Evolutionary conservation across 2,888 invertebrate species (phyloP), one percentile per base, ranked within the genome.

Genomic region (Pteria penguin): DNA sequence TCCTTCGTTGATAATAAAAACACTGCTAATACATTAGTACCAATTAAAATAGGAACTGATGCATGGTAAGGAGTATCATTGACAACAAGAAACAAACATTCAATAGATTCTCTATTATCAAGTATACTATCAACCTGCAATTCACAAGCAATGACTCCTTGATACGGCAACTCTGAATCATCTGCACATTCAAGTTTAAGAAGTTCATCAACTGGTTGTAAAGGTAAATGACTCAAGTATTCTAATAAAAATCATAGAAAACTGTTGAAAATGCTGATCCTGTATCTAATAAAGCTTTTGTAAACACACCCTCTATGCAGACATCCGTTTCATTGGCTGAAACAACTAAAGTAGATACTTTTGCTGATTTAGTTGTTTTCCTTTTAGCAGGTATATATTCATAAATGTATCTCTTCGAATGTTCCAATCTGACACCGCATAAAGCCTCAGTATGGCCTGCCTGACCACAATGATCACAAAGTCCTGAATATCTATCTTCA

Each of bases 11-110:
- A n/a, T n/a, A n/a, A n/a, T n/a, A n/a, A n/a, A 2, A 45, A 22
- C 27, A 33, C 4, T 26, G 58, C n/a, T 32, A 67, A 33, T 27
- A 70, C 29, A 58, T 72, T 65, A 26, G n/a, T n/a, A n/a, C n/a
- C n/a, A n/a, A n/a, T n/a, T n/a, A n/a, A n/a, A n/a, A n/a, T n/a
- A n/a, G n/a, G n/a, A n/a, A n/a, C n/a, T n/a, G n/a, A n/a, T n/a
- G n/a, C n/a, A n/a, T n/a, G n/a, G n/a, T n/a, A n/a, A n/a, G n/a
- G n/a, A n/a, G n/a, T n/a, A n/a, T n/a, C n/a, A n/a, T n/a, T n/a
- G n/a, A n/a, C n/a, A n/a, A n/a, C n/a, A n/a, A n/a, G n/a, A n/a
- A n/a, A n/a, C n/a, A n/a, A n/a, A n/a, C n/a, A n/a, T n/a, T n/a
- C 33, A 52, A 3, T 67, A 27, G 54, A 2, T 24, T 67, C 55